Evolutionary conservation across 2,888 invertebrate species (phyloP), one percentile per base, ranked within the genome.

Genomic region (Scaptomyza caliginosa): DNA sequence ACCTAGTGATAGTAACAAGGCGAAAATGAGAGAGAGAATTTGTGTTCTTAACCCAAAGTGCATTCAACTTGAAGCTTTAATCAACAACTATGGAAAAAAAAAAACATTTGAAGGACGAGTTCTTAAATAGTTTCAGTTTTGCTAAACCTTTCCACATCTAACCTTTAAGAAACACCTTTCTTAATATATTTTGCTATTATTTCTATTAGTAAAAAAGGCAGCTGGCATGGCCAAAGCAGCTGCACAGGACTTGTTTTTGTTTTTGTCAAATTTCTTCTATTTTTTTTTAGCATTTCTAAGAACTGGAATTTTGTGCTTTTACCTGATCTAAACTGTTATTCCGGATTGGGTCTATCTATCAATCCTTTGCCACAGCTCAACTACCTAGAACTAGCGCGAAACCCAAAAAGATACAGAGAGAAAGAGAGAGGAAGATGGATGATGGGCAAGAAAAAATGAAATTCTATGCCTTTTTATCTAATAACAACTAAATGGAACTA

Each of bases 61-160:
- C 67, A 76, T 62, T 76, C 66, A 74, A 72, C 77, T 74, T 49
- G 2, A 19, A 11, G 7, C 32, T 32, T 32, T 32, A 13, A 32
- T 13, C 32, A 2, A 7, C 2, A 13, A 30, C 30, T n/a, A n/a
- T n/a, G n/a, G n/a, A n/a, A n/a, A n/a, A n/a, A n/a, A n/a, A 30
- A 32, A 7, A 32, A 0, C 0, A 13, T 32, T 32, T 32, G 11
- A 28, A 28, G n/a, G n/a, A n/a, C n/a, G n/a, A n/a, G n/a, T n/a
- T n/a, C n/a, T n/a, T n/a, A n/a, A n/a, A n/a, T n/a, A n/a, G n/a
- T n/a, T n/a, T n/a, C n/a, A n/a, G n/a, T n/a, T n/a, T n/a, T n/a
- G n/a, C n/a, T n/a, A n/a, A n/a, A n/a, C n/a, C n/a, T n/a, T n/a
- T n/a, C n/a, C n/a, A n/a, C n/a, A n/a, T n/a, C n/a, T n/a, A n/a